Evolutionary conservation across 2,888 invertebrate genomes (phyloP), one percentile per base, ranked within the genome.

Genomic region (Tethea ocularis): DNA sequence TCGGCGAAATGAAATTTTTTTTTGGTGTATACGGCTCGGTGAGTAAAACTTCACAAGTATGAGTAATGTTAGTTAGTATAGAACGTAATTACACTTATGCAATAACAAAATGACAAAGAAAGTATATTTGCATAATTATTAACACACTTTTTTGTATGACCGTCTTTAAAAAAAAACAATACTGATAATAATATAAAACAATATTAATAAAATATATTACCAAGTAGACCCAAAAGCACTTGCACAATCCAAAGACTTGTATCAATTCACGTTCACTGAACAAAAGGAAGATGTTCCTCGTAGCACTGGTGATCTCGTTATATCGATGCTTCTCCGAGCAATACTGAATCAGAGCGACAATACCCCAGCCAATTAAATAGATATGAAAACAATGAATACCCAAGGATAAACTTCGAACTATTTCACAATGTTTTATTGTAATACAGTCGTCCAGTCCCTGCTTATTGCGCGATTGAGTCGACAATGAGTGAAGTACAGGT

Each of bases 341-440:
- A 68, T 61, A 82, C 76, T 77, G 69, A 68, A 61, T 68, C 67
- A 71, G 68, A 65, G 64, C 67, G 67, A 62, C 61, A 62, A 68
- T 60, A 60, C 51, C 62, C 51, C 46, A 61, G 61, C 65, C 68
- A 81, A 77, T 77, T 85, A 83, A 80, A 84, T 84, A 82, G 71
- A 67, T 60, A 67, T 20, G 46, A 72, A 74, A 64, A 80, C 82
- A 84, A 82, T 82, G 75, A 74, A 68, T 65, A 64, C 69, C 77
- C 71, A 69, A 76, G 76, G 67, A 69, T 61, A 69, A 74, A 73
- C 69, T 70, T 68, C 71, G 63, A 67, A 72, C 57, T 77, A 69
- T 84, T 83, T 78, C 83, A 78, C 80, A 84, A 85, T 74, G 62
- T 67, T 53, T 69, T 71, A 82, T 83, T 82, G 77, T 33, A 13